Base-by-base conservation (phyloP, 2,888 invertebrate genomes). In the Neria commutata region DNA sequence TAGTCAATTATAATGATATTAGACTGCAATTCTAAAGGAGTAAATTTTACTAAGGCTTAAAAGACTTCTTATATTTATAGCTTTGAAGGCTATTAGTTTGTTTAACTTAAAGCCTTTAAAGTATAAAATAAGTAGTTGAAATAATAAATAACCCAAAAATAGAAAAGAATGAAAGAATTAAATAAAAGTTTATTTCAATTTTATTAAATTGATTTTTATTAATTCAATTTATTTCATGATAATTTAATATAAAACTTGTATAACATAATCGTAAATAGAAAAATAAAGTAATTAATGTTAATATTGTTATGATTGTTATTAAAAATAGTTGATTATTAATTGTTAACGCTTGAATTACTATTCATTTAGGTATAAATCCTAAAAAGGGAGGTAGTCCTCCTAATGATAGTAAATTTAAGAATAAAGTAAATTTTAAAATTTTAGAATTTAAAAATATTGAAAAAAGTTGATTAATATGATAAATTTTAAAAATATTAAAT, bases 281-380 rank as follows among this genome's bases (percentile, higher is more conserved):
- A 80, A 81, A 86, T 80, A 86, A 75, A 58, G 83, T 84, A 72
- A 86, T 81, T 83, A 86, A 80, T 47, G 85, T 84, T 75, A 80
- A 76, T 75, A 85, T 75, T 67, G 64, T 75, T 80, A 86, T 82
- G 69, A 84, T 75, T 67, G 83, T 77, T 63, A 80, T 74, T 77
- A 84, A 60, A 59, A 84, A 58, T 68, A 75, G 79, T 73, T 82
- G 78, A 34, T 84, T 80, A 72, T 78, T 83, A 56, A 73, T 66
- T 63, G 84, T 79, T 81, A 86, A 63, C 71, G 76, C 81, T 81
- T 85, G 84, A 76, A 87, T 85, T 60, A 84, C 76, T 70, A 86
- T 71, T 84, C 86, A 86, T 84, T 87, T 87, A 2, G 86, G 85
- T 0, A 86, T 79, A 83, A 87, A 87, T 82, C 87, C 87, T 74